A percentile compares a stretch with the other conserved stretches of the same genome.
phyloP scores from a whole-genome alignment of 1,140 invertebrate species.

The Lordiphosa mommai region DNA sequence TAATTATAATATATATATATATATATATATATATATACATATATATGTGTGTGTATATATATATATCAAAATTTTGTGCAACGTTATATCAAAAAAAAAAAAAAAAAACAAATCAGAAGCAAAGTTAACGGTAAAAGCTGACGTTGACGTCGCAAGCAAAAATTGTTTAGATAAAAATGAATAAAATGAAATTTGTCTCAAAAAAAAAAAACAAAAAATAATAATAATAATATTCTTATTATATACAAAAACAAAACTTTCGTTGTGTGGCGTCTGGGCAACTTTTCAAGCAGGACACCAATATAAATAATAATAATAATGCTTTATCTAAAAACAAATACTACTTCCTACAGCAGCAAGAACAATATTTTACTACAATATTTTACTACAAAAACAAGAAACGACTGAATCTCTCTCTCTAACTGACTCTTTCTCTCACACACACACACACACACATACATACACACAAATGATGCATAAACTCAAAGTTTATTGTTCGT shows the following conservation, averaged over 20 bases:
- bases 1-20: constrained; percentile 55
- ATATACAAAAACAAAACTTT: constrained; percentile 41
- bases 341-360: constrained; percentile 11
- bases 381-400: constrained; percentile 51
- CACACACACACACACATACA: constrained; percentile 16
- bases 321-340: constrained; percentile 27
- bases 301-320: constrained; percentile 19
- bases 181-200: constrained; percentile 23
- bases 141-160: constrained; percentile 3
- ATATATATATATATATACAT: constrained; percentile 37
- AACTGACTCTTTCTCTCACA: constrained; percentile 44
- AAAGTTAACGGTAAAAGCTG: no score
- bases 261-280: constrained; percentile 67
- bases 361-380: constrained; percentile 55
- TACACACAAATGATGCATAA: constrained; percentile 30
- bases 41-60: constrained; percentile 28
- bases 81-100: constrained; percentile 67
- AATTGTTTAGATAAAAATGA: neutral
- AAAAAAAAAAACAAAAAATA: constrained; percentile 9
- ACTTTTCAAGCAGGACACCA: constrained; percentile 38
- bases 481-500: constrained; percentile 59
- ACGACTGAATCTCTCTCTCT: constrained; percentile 65
- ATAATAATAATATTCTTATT: neutral
- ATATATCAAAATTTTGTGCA: constrained; percentile 70
- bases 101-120: constrained; percentile 14